These are phyloP conservation scores for Scopus umbretta DNA, from an alignment of 2,113 vertebrate genomes.

Conservation along the genomic window DNA sequence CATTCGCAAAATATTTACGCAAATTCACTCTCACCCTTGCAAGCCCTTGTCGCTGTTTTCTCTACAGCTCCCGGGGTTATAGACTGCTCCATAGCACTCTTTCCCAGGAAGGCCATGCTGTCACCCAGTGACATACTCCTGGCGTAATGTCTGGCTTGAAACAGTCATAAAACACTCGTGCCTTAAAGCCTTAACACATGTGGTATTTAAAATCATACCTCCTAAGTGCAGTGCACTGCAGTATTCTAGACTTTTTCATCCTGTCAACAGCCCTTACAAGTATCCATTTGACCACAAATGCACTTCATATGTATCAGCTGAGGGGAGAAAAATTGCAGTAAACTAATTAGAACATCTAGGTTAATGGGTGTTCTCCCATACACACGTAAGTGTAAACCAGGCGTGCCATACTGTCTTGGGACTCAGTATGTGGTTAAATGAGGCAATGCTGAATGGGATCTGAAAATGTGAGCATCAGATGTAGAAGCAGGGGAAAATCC, in stretches of 20 bases:
- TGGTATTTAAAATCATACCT: not conserved
- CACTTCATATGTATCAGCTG: rapidly evolving
- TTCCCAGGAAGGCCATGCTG: not conserved
- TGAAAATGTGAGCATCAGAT: not conserved
- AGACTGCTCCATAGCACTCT: too few species aligned
- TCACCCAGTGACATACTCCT: not conserved
- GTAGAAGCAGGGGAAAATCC: not conserved
- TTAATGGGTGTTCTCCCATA: not conserved
- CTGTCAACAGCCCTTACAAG: rapidly evolving
- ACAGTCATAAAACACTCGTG: rapidly evolving
- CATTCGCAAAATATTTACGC: not conserved
- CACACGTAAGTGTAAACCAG: not conserved
- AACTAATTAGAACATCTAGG: not conserved
- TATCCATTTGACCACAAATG: not conserved
- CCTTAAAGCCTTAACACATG: rapidly evolving
- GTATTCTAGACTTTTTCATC: not conserved
- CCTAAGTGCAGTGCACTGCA: not conserved
- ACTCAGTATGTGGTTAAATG: not conserved
- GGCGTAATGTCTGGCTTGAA: not conserved
- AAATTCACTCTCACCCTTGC: not conserved
- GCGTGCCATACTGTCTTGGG: not conserved
- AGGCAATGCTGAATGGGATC: not conserved
- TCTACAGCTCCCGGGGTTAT: rapidly evolving
- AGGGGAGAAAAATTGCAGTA: not conserved
- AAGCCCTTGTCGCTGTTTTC: not conserved